These are phyloP conservation scores for Gymnogyps californianus DNA, from an alignment of 2,113 vertebrate genomes.

Conservation along the genomic window DNA sequence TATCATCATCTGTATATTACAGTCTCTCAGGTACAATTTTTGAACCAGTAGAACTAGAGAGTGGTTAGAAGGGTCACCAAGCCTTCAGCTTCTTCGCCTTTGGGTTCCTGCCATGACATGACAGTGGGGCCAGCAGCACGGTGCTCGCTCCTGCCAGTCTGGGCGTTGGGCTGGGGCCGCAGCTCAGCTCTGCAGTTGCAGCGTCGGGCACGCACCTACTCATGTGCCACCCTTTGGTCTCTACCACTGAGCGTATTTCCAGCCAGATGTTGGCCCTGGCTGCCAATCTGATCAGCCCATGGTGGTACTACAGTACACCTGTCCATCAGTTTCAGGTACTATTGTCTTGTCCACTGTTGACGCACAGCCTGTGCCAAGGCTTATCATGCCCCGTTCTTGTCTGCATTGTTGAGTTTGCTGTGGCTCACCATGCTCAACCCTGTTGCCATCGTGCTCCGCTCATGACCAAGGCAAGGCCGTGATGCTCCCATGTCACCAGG, in stretches of 20 bases:
- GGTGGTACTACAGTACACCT: not conserved
- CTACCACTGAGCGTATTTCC: not conserved
- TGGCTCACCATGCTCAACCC: not conserved
- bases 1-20: not conserved
- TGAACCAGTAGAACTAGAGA: not conserved
- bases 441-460: accelerated
- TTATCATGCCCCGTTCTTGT: not conserved
- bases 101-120: not conserved
- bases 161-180: not conserved
- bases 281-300: not conserved
- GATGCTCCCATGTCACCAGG: not conserved
- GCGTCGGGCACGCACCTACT: not conserved
- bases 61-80: not conserved
- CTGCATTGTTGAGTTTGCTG: not conserved
- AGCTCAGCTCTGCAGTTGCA: not conserved
- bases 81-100: not conserved
- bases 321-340: not conserved
- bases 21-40: not conserved
- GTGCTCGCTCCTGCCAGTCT: not conserved
- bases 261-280: not conserved
- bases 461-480: not conserved
- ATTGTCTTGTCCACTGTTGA: not conserved
- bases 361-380: not conserved
- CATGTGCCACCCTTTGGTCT: not conserved
- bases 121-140: not conserved